A percentile compares a stretch with the other conserved stretches of the same genome.
Conservation (phyloP, 2,113 vertebrate genomes). For the Holacanthus passer region DNA sequence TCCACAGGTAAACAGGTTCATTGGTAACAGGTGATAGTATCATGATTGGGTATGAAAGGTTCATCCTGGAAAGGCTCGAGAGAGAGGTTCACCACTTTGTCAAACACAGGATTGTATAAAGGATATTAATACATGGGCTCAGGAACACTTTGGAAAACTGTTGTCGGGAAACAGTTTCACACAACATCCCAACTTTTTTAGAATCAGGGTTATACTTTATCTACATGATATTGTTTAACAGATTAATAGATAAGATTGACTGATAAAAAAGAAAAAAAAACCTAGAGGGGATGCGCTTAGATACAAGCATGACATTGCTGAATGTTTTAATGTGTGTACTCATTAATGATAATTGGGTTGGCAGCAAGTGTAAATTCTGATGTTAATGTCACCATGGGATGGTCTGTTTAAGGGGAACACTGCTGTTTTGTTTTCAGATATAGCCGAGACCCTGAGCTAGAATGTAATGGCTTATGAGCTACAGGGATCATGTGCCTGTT, state of each 20-base stretch:
- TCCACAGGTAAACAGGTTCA: too few species aligned
- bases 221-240: not conserved
- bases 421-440: constrained; percentile 1
- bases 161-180: too few species aligned
- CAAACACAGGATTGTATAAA: too few species aligned
- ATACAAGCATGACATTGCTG: not conserved
- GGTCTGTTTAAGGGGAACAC: not conserved
- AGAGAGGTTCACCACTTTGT: too few species aligned
- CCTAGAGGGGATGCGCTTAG: not conserved
- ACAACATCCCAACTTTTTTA: too few species aligned
- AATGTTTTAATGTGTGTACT: constrained; percentile 20
- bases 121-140: too few species aligned
- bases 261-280: constrained; percentile 1
- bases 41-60: too few species aligned
- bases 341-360: constrained; percentile 5
- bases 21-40: too few species aligned
- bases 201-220: too few species aligned
- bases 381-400: not conserved
- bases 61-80: too few species aligned
- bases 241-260: not conserved
- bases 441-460: not conserved
- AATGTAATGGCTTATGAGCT: not conserved
- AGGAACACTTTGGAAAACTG: too few species aligned
- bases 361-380: constrained; percentile 24
- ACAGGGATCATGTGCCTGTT: not conserved